Evolutionary conservation across 2,113 vertebrate genomes (phyloP), one percentile per base, ranked within the genome.

Genomic region (Numida meleagris): DNA sequence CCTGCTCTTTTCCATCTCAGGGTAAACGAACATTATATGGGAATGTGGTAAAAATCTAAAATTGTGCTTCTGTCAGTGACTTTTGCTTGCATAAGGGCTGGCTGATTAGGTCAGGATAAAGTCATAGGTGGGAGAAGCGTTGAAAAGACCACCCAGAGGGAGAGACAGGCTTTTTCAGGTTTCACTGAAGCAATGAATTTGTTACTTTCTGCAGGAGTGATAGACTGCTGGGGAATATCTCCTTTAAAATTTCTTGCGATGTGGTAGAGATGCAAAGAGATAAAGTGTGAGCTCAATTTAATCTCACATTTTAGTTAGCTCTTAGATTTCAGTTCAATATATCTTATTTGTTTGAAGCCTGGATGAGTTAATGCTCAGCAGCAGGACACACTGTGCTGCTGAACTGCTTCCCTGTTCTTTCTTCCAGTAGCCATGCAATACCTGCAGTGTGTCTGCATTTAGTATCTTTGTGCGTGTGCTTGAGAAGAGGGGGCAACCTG

Each of bases 241-340:
- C 62, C 77, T 89, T 82, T n/a, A 79, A 94, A 63, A 75, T 85
- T 87, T 79, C 20, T 27, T 79, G 3, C 79, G 43, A 43, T 85
- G 27, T 87, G 82, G 58, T 84, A 61, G 48, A 85, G 51, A 82
- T 84, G 42, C 42, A 74, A 48, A 29, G 57, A 90, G 57, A 86
- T 78, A 88, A 92, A 82, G 48, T 48, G 65, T 68, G 4, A 10
- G 40, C 43, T 81, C 33, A 23, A 45, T 84, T 87, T 90, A 65
- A 73, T 93, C 73, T 87, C 82, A 45, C 27, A 10, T 50, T 89
- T 92, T 90, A 87, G 87, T 92, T 94, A 89, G 59, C 24, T n/a
- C 10, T 75, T 82, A 17, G 53, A 43, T 65, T 83, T 88, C 46
- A 58, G 8, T 88, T 93, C 46, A 48, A 14, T 84, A 6, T 73